These are phyloP conservation scores for Elaphurus davidianus DNA, from an alignment of 2,113 vertebrate species.

Conservation along the genomic window DNA sequence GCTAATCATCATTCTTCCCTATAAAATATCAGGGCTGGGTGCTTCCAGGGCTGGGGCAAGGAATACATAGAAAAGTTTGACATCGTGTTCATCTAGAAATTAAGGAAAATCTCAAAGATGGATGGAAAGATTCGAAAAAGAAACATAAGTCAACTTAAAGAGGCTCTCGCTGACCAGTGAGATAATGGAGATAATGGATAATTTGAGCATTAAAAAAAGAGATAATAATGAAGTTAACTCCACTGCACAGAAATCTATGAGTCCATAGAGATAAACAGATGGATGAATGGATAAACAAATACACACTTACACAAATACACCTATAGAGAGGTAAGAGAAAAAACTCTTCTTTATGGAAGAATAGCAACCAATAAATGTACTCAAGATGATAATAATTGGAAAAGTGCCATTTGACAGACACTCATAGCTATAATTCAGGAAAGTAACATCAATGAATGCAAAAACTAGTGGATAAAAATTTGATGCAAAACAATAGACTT, in stretches of 20 bases:
- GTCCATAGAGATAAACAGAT: neutral
- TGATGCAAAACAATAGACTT: neutral
- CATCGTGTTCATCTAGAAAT: neutral
- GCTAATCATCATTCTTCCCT: neutral
- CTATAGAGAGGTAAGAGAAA: neutral
- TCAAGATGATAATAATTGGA: neutral
- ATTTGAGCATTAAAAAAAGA: neutral
- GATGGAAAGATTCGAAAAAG: neutral
- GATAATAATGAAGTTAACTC: neutral
- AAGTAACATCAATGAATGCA: neutral
- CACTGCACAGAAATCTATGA: neutral
- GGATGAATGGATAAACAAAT: neutral
- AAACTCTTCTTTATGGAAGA: neutral
- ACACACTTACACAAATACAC: neutral
- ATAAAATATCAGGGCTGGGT: neutral
- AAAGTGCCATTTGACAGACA: neutral
- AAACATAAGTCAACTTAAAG: neutral
- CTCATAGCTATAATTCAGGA: neutral
- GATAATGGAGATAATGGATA: neutral
- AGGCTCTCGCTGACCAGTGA: neutral
- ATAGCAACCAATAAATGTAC: neutral
- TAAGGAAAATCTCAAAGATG: neutral
- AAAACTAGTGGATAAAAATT: neutral
- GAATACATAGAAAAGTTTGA: neutral
- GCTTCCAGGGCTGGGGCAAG: neutral